Conservation (phyloP, 2,113 vertebrate genomes). For the Corythornis madagascariensis region DNA sequence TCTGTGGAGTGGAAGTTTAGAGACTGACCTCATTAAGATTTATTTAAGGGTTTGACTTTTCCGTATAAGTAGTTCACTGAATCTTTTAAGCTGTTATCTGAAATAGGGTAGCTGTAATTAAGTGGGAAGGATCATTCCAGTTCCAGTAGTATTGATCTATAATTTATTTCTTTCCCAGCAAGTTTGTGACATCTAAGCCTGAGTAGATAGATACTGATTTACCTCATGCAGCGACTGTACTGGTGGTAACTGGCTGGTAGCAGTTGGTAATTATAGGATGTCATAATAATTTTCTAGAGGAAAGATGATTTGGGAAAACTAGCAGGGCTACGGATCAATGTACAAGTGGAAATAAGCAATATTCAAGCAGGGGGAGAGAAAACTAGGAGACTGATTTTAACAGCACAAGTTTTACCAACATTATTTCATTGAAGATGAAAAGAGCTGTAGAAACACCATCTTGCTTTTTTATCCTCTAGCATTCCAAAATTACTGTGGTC, state of each 20-base stretch:
- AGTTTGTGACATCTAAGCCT: constrained; percentile 58
- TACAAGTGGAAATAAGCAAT: not conserved
- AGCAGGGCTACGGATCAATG: not conserved
- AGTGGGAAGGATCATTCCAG: constrained; percentile 64
- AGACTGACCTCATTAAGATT: not conserved
- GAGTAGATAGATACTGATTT: constrained; percentile 63
- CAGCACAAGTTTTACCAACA: not conserved
- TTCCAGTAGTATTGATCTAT: constrained; percentile 73
- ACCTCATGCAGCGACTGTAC: not conserved
- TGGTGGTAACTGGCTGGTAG: not conserved
- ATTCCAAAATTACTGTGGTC: not conserved
- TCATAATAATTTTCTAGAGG: not conserved
- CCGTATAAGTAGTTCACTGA: not conserved
- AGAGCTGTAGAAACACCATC: not conserved
- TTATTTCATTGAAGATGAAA: not conserved
- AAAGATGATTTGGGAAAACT: not conserved
- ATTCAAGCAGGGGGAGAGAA: not conserved
- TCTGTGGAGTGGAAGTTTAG: not conserved
- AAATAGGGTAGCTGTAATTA: constrained; percentile 72
- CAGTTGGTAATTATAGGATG: not conserved
- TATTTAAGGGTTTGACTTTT: not conserved
- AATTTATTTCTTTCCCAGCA: constrained; percentile 70
- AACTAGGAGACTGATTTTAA: not conserved
- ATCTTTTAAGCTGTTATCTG: constrained; percentile 28
- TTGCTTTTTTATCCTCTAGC: not conserved